Base-by-base conservation (phyloP, 2,888 invertebrate genomes). In the Tyria jacobaeae region DNA sequence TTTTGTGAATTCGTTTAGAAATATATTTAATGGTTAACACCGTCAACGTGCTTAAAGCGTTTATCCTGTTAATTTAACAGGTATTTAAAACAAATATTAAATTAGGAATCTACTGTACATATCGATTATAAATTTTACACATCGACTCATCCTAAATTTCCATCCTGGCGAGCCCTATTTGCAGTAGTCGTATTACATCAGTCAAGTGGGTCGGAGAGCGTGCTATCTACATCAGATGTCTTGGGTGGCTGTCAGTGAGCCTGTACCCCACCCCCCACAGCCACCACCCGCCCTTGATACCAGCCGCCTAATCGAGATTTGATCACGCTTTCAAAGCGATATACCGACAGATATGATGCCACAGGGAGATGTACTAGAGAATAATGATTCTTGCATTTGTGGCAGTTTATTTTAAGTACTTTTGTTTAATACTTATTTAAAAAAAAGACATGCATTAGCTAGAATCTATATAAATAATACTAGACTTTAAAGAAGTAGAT, bases 281-380 rank as follows among this genome's bases (percentile, higher is more conserved):
- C 53, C 9, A 31, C 53, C 51, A 47, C 39, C 31, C 50, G 39
- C 52, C 56, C 55, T 52, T 48, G 53, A 50, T 50, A 55, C 50
- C 21, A 39, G 47, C 56, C 64, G 41, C 59, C 57, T 66, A 47
- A 64, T 67, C 60, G 64, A 64, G 66, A 68, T 68, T 17, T 47
- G 63, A 70, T 74, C 68, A 60, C 55, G 57, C 56, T 53, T 64
- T 66, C 58, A 66, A 65, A 52, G 64, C 47, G 66, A 64, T 73
- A 60, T 62, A 53, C 24, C 41, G 64, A 10, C 61, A 41, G 60
- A 65, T 57, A 49, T 25, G 15, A 37, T 12, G n/a, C 9, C n/a
- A 50, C 17, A 35, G 52, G 15, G 12, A 41, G 59, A 44, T 49
- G 15, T 25, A 2, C 27, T 25, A 27, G 21, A 49, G 48, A 17